Evolutionary conservation across 30 jellyfish, hydroid and myxozoan genomes (phyloP).

Genomic region (Sanderia malayensis): DNA sequence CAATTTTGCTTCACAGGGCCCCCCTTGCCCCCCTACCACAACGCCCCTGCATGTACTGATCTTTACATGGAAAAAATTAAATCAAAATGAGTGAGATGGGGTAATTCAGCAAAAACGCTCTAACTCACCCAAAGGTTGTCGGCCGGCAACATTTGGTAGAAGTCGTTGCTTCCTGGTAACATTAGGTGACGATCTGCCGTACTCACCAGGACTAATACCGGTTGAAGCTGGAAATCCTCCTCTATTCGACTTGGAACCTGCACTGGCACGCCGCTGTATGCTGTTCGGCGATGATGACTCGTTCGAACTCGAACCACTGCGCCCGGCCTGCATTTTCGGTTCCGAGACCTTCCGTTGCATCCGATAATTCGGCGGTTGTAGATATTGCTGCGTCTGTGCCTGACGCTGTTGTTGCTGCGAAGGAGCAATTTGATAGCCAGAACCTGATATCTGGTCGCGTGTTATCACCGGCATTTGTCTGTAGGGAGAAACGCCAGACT

Average conservation of each 20-base stretch:
- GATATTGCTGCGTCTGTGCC: slow-evolving; percentile 39
- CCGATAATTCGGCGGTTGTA: slow-evolving; percentile 53
- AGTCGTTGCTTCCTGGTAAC: slow-evolving; percentile 33
- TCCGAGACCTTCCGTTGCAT: slow-evolving; percentile 49
- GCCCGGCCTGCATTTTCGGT: too few species aligned
- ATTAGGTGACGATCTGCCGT: slow-evolving; percentile 41
- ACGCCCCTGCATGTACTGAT: too few species aligned
- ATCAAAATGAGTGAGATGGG: too few species aligned
- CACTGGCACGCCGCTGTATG: slow-evolving; percentile 37
- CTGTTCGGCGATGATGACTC: slow-evolving; percentile 8
- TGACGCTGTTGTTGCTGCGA: slow-evolving; percentile 11
- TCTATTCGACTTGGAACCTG: slow-evolving; percentile 26
- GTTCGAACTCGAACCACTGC: slow-evolving; percentile 11
- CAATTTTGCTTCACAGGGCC: too few species aligned
- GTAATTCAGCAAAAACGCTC: too few species aligned
- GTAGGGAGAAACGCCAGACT: slow-evolving; percentile 62
- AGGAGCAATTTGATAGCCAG: slow-evolving; percentile 10
- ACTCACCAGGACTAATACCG: slow-evolving; percentile 29
- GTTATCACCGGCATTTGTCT: slow-evolving; percentile 80
- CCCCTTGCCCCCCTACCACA: too few species aligned
- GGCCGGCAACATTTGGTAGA: slow-evolving; percentile 63
- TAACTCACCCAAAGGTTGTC: slow-evolving; percentile 63
- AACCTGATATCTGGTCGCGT: slow-evolving; percentile 29
- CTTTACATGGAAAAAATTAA: too few species aligned
- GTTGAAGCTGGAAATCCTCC: too few species aligned